Percentiles rank a stretch among this genome's conserved stretches.
Conservation (phyloP, 1,140 invertebrate genomes). For the Drosophila ananassae region DNA sequence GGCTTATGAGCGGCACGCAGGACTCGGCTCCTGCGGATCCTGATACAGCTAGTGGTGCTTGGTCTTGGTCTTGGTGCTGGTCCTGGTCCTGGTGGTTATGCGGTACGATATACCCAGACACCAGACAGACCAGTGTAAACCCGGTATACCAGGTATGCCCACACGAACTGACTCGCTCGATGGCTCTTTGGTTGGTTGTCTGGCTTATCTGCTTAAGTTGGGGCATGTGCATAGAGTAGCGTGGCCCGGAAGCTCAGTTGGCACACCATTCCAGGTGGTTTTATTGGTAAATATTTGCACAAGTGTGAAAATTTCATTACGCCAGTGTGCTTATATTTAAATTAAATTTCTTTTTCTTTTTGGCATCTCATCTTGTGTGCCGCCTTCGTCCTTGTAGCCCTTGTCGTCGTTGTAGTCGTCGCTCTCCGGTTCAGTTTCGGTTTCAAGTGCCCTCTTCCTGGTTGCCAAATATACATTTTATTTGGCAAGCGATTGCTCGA, state of each 20-base stretch:
- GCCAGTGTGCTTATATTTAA: constrained; percentile 82
- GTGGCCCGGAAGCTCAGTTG: constrained; percentile 11
- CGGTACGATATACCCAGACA: constrained; percentile 21
- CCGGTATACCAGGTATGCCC: constrained; percentile 16
- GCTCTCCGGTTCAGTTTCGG: constrained; percentile 30
- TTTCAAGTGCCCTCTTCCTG: constrained; percentile 68
- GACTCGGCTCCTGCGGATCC: constrained; percentile 4
- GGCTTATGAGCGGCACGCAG: constrained; percentile 76
- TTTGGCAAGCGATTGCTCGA: constrained; percentile 65
- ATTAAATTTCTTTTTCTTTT: constrained; percentile 77
- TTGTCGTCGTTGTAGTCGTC: not conserved
- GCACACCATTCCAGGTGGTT: constrained; percentile 48
- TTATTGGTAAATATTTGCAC: constrained; percentile 84
- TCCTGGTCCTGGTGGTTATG: constrained; percentile 11
- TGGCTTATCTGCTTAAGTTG: constrained; percentile 79
- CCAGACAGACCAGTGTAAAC: constrained; percentile 10
- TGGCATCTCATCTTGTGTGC: constrained; percentile 38
- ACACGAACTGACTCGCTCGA: constrained; percentile 33
- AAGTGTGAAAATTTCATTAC: constrained; percentile 84
- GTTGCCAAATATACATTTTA: constrained; percentile 61
- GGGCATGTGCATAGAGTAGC: constrained; percentile 57
- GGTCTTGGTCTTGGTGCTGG: constrained; percentile 9
- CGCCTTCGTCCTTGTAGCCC: constrained; percentile 5
- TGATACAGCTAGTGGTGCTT: constrained; percentile 13
- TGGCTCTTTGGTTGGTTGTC: constrained; percentile 41